Conservation (phyloP, 1,140 invertebrate genomes). For the Holcopasites calliopsidis region DNA sequence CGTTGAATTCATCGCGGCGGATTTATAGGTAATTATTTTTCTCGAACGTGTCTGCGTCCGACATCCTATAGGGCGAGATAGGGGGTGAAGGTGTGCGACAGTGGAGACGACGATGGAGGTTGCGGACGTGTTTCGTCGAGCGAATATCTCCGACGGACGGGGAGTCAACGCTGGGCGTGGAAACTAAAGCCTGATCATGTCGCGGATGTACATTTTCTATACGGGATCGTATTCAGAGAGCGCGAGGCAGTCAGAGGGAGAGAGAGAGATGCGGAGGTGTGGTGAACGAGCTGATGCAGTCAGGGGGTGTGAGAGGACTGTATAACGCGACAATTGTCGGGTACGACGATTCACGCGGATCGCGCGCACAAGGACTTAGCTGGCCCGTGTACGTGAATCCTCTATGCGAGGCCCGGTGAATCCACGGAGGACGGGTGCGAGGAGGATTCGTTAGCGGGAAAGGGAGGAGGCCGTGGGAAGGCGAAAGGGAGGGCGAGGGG, state of each 20-base stretch:
- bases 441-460: slow-evolving; percentile 10
- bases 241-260: slow-evolving; percentile 37
- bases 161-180: slow-evolving; percentile 58
- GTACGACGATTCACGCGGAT: slow-evolving; percentile 73
- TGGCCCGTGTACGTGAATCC: slow-evolving; percentile 40
- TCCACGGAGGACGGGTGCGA: too few relatives aligned
- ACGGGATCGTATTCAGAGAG: slow-evolving; percentile 62
- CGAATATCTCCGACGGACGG: slow-evolving; percentile 54
- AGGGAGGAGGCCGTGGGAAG: slow-evolving; percentile 6
- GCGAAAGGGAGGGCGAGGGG: slow-evolving; percentile 56
- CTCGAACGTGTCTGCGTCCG: slow-evolving; percentile 34
- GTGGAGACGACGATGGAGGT: neutral
- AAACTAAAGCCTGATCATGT: slow-evolving; percentile 65
- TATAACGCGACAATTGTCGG: slow-evolving; percentile 75
- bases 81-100: slow-evolving; percentile 7
- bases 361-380: slow-evolving; percentile 69
- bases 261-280: slow-evolving; percentile 6
- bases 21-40: slow-evolving; percentile 79
- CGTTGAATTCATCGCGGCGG: slow-evolving; percentile 57
- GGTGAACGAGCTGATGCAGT: slow-evolving; percentile 29
- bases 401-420: slow-evolving; percentile 40
- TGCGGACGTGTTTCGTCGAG: slow-evolving; percentile 50
- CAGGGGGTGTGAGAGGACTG: slow-evolving; percentile 28
- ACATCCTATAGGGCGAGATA: neutral
- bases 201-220: slow-evolving; percentile 65